A percentile compares a stretch with the other conserved stretches of the same genome.
Conservation (phyloP, 2,113 vertebrate genomes). For the Albula glossodonta region DNA sequence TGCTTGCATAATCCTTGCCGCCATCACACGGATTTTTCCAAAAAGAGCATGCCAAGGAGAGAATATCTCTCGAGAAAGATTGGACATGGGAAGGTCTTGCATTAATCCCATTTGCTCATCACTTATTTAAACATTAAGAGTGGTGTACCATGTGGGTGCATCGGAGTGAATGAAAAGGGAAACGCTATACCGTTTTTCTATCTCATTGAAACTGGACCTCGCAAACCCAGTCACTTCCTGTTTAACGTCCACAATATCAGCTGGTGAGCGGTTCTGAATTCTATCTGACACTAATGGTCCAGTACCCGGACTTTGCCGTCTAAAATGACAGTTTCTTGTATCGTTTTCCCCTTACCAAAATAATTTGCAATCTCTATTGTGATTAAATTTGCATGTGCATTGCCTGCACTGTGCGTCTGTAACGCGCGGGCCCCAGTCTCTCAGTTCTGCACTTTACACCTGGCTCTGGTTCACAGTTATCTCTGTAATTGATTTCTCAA, state of each 20-base stretch:
- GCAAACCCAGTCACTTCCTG: conserved; percentile 2
- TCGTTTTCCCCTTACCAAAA: not conserved
- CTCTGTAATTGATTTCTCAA: conserved; percentile 9
- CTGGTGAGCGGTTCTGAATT: conserved; percentile 14
- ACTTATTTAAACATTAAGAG: not conserved
- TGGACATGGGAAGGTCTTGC: not conserved
- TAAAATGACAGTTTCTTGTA: not conserved
- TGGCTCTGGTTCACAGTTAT: conserved; percentile 10
- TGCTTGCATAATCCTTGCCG: not conserved
- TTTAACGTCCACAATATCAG: not conserved
- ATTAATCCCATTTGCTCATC: not conserved
- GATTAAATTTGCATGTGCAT: conserved; percentile 17
- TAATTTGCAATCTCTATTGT: conserved; percentile 1
- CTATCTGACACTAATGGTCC: conserved; percentile 20
- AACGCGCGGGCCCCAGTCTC: not conserved
- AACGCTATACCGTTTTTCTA: not conserved
- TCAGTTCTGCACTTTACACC: not conserved
- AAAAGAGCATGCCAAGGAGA: not conserved
- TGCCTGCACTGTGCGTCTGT: not conserved
- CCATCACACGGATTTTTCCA: not conserved
- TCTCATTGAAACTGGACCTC: not conserved
- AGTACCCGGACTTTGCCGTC: not conserved
- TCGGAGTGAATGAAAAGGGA: too few relatives aligned
- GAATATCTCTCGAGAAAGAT: not conserved
- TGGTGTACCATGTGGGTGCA: conserved; percentile 1